Base-by-base conservation (phyloP, 2,888 invertebrate species). In the Scaptomyza parva region DNA sequence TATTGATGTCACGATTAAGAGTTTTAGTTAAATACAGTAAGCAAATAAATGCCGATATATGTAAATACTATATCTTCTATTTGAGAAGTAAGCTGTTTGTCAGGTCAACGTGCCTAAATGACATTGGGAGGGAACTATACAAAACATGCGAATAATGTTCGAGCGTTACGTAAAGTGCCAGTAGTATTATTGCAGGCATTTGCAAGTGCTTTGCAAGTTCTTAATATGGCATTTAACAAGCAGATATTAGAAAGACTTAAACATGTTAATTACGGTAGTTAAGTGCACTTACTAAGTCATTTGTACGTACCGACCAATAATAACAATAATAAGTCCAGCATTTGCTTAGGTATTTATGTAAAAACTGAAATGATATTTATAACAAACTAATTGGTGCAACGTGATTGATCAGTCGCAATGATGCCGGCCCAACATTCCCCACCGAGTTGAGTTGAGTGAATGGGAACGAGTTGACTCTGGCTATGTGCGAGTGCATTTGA, bases 371-470 rank as follows among this genome's bases (percentile, higher is more conserved):
- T 20, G 22, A 37, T 40, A 61, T 45, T 18, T 12, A 22, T 5
- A 24, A 17, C 24, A 24, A 14, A 22, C 14, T 11, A 28, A 22
- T 26, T 20, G n/a, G 18, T 11, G 26, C 50, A 48, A 63, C 48
- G 43, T 44, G 44, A 35, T 22, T 48, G 58, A 66, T 37, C 17
- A 40, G 18, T 40, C 51, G 54, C 47, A 61, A 74, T 74, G 86
- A 71, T 59, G 48, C 39, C 39, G 61, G 54, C 33, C 60, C 44
- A 43, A 48, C 66, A 40, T 37, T 11, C 26, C 47, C 20, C 22
- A n/a, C 6, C 37, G 17, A 37, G 9, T n/a, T n/a, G n/a, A n/a
- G n/a, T n/a, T 12, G 35, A 63, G 60, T 70, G 60, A 51, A 43
- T 58, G 65, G 63, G 39, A 66, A 52, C 58, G 60, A 55, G 43